Base-by-base conservation (phyloP, 1,140 invertebrate genomes). In the Nilaparvata lugens region DNA sequence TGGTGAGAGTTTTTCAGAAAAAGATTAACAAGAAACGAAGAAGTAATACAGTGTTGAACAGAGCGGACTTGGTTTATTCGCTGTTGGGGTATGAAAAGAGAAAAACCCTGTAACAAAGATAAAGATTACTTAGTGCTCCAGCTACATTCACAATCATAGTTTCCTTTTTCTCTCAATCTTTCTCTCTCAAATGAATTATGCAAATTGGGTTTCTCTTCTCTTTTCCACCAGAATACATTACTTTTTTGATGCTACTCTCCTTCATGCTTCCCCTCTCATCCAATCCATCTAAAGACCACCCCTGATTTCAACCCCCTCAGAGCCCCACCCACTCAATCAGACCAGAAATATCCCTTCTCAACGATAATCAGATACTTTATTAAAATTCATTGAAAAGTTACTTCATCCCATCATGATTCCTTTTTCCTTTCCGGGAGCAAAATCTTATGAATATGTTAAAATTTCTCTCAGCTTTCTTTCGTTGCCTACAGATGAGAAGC, bases 311-410 rank as follows among this genome's bases (percentile, higher is more conserved):
- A 48, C 45, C 21, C 5, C 45, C 21, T 48, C 16, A 9, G 11
- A 4, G 4, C 43, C 43, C 38, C 19, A 45, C 19, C 3, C 28
- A 35, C 31, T 35, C 31, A 35, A 35, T 35, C 31, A 35, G 31
- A 35, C 31, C 31, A 35, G 31, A 35, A 35, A 35, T 35, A 35
- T 35, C 31, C 31, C 31, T 35, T 11, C 21, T 48, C 45, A 48
- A 18, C 45, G 21, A 48, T 48, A 48, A 48, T 48, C 45, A 48
- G 45, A 23, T 18, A 48, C 45, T 48, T 48, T 48, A 48, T 48
- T 48, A 48, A 48, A 48, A 48, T 48, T 48, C 45, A 48, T 48
- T 48, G 45, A 23, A 48, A 48, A 48, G 31, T 35, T 35, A 35
- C 45, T 48, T 18, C 45, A 48, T 18, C 45, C 21, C 21, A 48